These are phyloP conservation scores for Drosophila robusta DNA, from an alignment of 2,888 invertebrate species.

Conservation along the genomic window DNA sequence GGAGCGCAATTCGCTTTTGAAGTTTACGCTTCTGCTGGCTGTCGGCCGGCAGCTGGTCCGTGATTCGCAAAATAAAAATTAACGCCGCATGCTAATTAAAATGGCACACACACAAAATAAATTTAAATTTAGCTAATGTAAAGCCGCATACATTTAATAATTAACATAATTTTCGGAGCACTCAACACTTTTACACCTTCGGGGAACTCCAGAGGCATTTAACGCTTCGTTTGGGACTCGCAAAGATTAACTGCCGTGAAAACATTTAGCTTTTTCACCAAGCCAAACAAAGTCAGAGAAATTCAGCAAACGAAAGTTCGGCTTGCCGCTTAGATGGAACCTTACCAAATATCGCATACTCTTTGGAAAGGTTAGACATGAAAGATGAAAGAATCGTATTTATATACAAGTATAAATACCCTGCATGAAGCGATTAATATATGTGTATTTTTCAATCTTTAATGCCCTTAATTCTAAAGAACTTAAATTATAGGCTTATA, in stretches of 20 bases:
- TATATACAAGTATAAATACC: neutral
- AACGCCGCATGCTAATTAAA: slow-evolving; percentile 67
- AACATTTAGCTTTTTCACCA: slow-evolving; percentile 56
- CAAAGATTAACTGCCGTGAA: slow-evolving; percentile 75
- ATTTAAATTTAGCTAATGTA: slow-evolving; percentile 54
- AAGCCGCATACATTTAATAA: slow-evolving; percentile 64
- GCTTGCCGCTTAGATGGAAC: neutral
- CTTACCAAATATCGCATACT: slow-evolving; percentile 10
- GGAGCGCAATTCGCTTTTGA: slow-evolving; percentile 60
- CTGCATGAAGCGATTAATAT: too few relatives aligned
- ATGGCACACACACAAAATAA: slow-evolving; percentile 66
- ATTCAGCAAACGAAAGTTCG: slow-evolving; percentile 7
- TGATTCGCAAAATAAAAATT: slow-evolving; percentile 64
- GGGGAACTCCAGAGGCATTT: slow-evolving; percentile 56
- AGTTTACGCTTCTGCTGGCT: slow-evolving; percentile 40
- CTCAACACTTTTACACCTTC: slow-evolving; percentile 74
- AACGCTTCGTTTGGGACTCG: slow-evolving; percentile 68
- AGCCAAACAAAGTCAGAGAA: slow-evolving; percentile 30
- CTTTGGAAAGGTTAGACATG: slow-evolving; percentile 4
- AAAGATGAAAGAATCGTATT: neutral
- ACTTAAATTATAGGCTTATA: neutral
- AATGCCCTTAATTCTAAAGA: neutral
- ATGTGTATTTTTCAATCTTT: neutral
- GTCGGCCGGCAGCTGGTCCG: slow-evolving; percentile 15
- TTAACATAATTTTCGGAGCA: slow-evolving; percentile 69